Percentiles rank a stretch among this genome's conserved stretches.
These are phyloP conservation scores for Chiridota heheva DNA, from an alignment of 35 echinoderm and acorn worm genomes.

Conservation along the genomic window DNA sequence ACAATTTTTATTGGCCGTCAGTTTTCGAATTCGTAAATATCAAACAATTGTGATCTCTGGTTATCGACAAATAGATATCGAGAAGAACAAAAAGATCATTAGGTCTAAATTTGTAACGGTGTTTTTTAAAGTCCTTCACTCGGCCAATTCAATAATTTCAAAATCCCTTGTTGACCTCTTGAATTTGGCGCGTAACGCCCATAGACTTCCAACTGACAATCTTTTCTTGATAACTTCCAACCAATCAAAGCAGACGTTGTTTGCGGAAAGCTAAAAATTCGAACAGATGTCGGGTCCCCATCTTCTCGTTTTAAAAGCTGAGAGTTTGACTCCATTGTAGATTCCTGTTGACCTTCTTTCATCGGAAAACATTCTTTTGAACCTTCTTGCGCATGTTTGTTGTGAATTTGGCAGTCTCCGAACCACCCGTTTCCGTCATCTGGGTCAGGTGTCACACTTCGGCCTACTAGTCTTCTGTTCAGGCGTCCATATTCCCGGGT, in stretches of 20 bases:
- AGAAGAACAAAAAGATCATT: no score
- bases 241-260: slow-evolving; percentile 81
- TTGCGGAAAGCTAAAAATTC: slow-evolving; percentile 52
- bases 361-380: not conserved
- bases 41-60: no score
- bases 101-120: no score
- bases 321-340: slow-evolving; percentile 10
- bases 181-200: slow-evolving; percentile 93
- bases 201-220: slow-evolving; percentile 65
- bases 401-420: not conserved
- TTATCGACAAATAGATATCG: no score
- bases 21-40: no score
- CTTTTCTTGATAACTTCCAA: slow-evolving; percentile 60
- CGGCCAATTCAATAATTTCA: slow-evolving; percentile 90
- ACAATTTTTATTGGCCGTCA: no score
- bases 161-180: slow-evolving; percentile 78
- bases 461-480: slow-evolving; percentile 71
- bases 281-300: no score
- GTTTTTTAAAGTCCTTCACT: slow-evolving; percentile 60
- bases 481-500: slow-evolving; percentile 79
- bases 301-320: no score
- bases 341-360: not conserved
- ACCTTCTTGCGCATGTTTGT: not conserved
- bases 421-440: slow-evolving; percentile 53
- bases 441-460: slow-evolving; percentile 49